Evolutionary conservation across 1,140 invertebrate genomes (phyloP).

Genomic region (Ctenoplectra terminalis): DNA sequence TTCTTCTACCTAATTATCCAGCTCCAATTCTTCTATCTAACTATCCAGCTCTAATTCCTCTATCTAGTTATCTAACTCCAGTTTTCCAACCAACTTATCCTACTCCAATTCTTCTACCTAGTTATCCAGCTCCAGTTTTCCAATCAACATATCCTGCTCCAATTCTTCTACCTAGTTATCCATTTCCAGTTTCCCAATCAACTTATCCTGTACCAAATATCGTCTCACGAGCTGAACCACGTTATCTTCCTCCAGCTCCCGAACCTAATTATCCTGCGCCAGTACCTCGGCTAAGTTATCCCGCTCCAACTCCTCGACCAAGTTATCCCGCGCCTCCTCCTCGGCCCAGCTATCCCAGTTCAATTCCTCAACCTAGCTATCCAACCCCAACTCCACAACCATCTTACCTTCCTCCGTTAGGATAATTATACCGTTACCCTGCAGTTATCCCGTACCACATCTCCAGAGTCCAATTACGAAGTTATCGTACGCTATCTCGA

Average conservation of each 20-base stretch:
- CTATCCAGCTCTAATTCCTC: too few species aligned
- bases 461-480: neutral
- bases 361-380: neutral
- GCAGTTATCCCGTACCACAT: neutral
- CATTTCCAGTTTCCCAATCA: slow-evolving; percentile 1
- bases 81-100: too few species aligned
- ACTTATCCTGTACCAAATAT: slow-evolving; percentile 3
- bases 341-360: too few species aligned
- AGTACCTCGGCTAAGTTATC: neutral
- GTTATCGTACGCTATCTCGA: neutral
- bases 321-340: too few species aligned
- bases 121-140: too few species aligned
- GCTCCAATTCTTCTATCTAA: too few species aligned
- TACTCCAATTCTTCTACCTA: too few species aligned
- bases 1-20: too few species aligned
- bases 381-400: neutral
- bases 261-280: slow-evolving; percentile 23
- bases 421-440: slow-evolving; percentile 14
- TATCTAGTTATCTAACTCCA: too few species aligned
- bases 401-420: neutral
- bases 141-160: too few species aligned
- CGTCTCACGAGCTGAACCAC: neutral
- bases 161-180: too few species aligned
- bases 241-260: slow-evolving; percentile 5
- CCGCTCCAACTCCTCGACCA: neutral